Evolutionary conservation across 92 coral and sea anemone species (phyloP).

Genomic region (Blastomussa wellsi): DNA sequence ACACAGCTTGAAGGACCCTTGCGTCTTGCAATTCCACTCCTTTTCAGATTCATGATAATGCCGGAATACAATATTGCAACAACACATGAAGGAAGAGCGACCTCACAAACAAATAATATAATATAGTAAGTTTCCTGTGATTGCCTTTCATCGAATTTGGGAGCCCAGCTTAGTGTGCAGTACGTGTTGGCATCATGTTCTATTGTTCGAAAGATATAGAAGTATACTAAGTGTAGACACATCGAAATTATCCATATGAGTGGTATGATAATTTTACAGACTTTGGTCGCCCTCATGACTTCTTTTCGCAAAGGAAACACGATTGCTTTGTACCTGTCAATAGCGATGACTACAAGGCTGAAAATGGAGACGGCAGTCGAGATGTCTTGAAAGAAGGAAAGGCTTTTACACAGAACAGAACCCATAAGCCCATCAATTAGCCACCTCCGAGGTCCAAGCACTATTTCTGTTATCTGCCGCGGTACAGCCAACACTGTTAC

Average conservation of each 20-base stretch:
- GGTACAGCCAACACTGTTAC: conserved; percentile 2
- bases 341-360: conserved; percentile 1
- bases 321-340: conserved; percentile 9
- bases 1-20: background rate
- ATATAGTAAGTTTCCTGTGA: background rate
- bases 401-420: background rate
- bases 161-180: conserved; percentile 36
- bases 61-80: conserved; percentile 23
- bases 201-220: conserved; percentile 9
- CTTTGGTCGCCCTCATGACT: background rate
- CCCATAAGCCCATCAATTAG: background rate
- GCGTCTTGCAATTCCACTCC: background rate
- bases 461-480: background rate
- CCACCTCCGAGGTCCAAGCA: conserved; percentile 11
- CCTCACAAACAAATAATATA: conserved; percentile 11
- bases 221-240: conserved; percentile 14
- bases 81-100: conserved; percentile 10
- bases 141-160: background rate
- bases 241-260: conserved; percentile 31
- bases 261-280: conserved; percentile 5
- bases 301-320: conserved; percentile 8
- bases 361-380: conserved; percentile 1
- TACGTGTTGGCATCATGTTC: background rate
- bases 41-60: conserved; percentile 22
- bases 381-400: background rate